phyloP scores from a whole-genome alignment of 2,797 vertebrate genomes.

The Champsocephalus gunnari region DNA sequence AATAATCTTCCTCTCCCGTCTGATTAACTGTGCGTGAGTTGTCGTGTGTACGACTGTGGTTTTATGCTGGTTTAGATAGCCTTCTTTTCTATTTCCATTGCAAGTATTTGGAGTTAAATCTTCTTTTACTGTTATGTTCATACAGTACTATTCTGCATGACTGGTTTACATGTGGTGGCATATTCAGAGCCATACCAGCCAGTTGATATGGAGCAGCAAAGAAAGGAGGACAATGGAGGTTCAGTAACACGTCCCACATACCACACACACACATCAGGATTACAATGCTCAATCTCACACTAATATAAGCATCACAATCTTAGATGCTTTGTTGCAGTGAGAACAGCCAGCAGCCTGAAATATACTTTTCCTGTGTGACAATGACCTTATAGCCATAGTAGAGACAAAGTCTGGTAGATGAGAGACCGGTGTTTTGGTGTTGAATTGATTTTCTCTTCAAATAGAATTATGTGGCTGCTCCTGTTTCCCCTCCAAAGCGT shows the following conservation, averaged over 20 bases:
- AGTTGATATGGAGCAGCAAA: not conserved
- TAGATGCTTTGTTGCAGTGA: not conserved
- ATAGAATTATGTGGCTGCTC: conserved; percentile 66
- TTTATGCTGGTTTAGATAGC: not conserved
- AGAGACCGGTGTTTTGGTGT: conserved; percentile 55
- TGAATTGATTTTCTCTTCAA: conserved; percentile 76
- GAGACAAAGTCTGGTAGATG: conserved; percentile 31
- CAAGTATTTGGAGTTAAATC: not conserved
- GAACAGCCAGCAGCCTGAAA: not conserved
- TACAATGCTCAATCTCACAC: not conserved
- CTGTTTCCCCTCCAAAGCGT: conserved; percentile 62
- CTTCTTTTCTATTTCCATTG: conserved; percentile 1
- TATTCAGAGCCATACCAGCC: not conserved
- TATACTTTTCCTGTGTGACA: not conserved
- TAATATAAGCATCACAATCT: not conserved
- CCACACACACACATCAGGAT: not conserved
- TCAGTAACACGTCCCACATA: not conserved
- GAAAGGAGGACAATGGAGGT: not conserved
- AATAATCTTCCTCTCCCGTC: conserved; percentile 34
- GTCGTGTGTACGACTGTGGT: conserved; percentile 4
- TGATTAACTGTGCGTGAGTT: conserved; percentile 29
- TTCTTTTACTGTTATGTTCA: not conserved
- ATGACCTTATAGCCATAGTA: conserved; percentile 39
- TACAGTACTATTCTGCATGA: not conserved
- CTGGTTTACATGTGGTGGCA: not conserved